These are phyloP conservation scores for Apamea crenata DNA, from an alignment of 2,888 invertebrate genomes.

Conservation along the genomic window DNA sequence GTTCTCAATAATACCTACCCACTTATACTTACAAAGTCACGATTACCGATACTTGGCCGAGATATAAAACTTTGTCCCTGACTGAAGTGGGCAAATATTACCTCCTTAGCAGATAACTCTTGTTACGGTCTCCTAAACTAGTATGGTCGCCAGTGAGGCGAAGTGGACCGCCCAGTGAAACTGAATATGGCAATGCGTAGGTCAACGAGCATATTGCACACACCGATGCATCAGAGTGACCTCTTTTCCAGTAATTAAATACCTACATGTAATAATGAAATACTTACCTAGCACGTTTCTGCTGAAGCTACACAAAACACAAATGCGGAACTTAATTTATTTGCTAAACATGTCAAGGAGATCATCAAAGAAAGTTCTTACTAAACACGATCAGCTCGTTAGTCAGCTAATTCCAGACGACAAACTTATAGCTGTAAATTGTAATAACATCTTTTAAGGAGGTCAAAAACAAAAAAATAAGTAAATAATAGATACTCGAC, in stretches of 20 bases:
- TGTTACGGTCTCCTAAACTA: slow-evolving; percentile 25
- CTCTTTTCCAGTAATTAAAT: slow-evolving; percentile 66
- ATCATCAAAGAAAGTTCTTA: slow-evolving; percentile 49
- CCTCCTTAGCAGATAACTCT: slow-evolving; percentile 8
- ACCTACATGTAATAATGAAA: slow-evolving; percentile 51
- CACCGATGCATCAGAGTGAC: slow-evolving; percentile 63
- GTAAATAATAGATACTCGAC: slow-evolving; percentile 19
- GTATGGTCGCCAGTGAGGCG: slow-evolving; percentile 39
- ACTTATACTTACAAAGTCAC: slow-evolving; percentile 45
- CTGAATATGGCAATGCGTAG: slow-evolving; percentile 73
- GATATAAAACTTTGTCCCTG: slow-evolving; percentile 35
- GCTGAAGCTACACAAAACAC: slow-evolving; percentile 40
- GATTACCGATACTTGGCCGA: slow-evolving; percentile 48
- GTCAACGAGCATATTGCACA: slow-evolving; percentile 72
- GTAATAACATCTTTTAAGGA: slow-evolving; percentile 20
- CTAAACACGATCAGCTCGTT: slow-evolving; percentile 33
- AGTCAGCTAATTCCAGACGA: slow-evolving; percentile 40
- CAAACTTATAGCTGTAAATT: slow-evolving; percentile 36
- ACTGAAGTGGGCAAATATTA: slow-evolving; percentile 12
- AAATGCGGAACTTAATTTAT: slow-evolving; percentile 31
- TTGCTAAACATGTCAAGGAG: slow-evolving; percentile 40
- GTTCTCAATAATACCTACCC: slow-evolving; percentile 44
- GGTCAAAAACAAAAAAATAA: slow-evolving; percentile 36
- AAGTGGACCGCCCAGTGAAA: slow-evolving; percentile 64
- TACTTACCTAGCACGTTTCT: slow-evolving; percentile 40